Base-by-base conservation (phyloP, 1,140 invertebrate species). In the Pogonomyrmex barbatus region DNA sequence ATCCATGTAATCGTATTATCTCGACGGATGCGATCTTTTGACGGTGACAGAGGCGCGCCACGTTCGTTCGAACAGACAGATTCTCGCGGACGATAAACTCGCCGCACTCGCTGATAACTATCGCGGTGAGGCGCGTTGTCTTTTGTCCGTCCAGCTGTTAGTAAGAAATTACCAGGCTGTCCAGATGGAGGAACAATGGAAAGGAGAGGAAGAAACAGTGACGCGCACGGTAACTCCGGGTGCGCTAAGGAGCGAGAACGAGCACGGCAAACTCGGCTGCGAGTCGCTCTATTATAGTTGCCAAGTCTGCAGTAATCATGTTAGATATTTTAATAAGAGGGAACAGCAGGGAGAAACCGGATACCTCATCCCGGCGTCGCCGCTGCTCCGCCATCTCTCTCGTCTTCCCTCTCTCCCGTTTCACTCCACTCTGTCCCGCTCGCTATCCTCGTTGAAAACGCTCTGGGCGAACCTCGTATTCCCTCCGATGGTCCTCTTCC, bases 271-370 rank as follows among this genome's bases (percentile, higher is more conserved):
- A 93, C 91, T 92, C 91, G 79, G 84, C 91, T 93, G 91, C 89
- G 90, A 93, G 89, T 93, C 88, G 92, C 88, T 93, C 92, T 91
- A 93, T 94, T 93, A 93, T 93, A 93, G 94, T 94, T 93, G 91
- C 92, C 92, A 92, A 93, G 92, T 94, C 92, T 91, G 90, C 88
- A 89, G 93, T 94, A 94, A 94, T 94, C 92, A 93, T 89, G 92
- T 94, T 94, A 93, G 93, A 94, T 94, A 94, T 94, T 94, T 94
- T 94, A 94, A 94, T 94, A 94, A 94, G 93, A 93, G 91, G 85
- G 90, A 93, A 92, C 89, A 91, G 88, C 90, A 86, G 79, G 88
- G 87, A 87, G 91, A 92, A 93, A 91, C 92, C 85, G 88, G 89
- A 93, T 92, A 91, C 78, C 52, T 84, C 82, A 73, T 81, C 83